Percentiles rank a stretch among this genome's conserved stretches.
Conservation (phyloP, 2,888 invertebrate genomes). For the Leptopilina drosophilae region DNA sequence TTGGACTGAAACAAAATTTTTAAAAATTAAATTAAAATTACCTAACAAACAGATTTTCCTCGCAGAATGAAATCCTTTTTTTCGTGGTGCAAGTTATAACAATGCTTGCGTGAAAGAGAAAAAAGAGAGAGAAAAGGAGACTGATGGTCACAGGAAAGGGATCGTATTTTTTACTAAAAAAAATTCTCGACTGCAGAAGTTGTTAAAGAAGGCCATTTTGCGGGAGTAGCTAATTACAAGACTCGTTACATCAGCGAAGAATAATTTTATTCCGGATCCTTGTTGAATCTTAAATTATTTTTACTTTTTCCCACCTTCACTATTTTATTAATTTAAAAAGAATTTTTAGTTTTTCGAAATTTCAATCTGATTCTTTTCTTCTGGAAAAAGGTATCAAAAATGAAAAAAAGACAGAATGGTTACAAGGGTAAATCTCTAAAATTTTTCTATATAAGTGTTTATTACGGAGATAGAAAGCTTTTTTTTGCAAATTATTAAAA, state of each 20-base stretch:
- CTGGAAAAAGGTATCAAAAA: too few relatives aligned
- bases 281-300: conserved; percentile 59
- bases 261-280: conserved; percentile 63
- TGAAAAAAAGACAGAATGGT: too few relatives aligned
- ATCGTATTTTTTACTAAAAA: neutral
- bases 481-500: too few relatives aligned
- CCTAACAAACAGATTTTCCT: too few relatives aligned
- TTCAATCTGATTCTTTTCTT: conserved; percentile 40
- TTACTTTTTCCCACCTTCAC: neutral
- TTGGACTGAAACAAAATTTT: too few relatives aligned
- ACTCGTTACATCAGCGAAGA: conserved; percentile 61
- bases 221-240: conserved; percentile 66
- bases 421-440: too few relatives aligned
- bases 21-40: too few relatives aligned
- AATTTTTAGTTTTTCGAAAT: neutral
- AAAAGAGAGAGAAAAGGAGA: conserved; percentile 17
- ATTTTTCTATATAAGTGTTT: too few relatives aligned
- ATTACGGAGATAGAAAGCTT: too few relatives aligned
- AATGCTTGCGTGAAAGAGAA: neutral
- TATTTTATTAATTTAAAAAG: neutral
- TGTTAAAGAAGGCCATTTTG: conserved; percentile 60
- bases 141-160: conserved; percentile 40
- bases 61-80: too few relatives aligned
- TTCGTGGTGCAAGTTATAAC: too few relatives aligned
- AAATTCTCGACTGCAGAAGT: conserved; percentile 39